A percentile compares a stretch with the other conserved stretches of the same genome.
phyloP scores from a whole-genome alignment of 2,888 invertebrate genomes.

The Archaeoteleia sp. region DNA sequence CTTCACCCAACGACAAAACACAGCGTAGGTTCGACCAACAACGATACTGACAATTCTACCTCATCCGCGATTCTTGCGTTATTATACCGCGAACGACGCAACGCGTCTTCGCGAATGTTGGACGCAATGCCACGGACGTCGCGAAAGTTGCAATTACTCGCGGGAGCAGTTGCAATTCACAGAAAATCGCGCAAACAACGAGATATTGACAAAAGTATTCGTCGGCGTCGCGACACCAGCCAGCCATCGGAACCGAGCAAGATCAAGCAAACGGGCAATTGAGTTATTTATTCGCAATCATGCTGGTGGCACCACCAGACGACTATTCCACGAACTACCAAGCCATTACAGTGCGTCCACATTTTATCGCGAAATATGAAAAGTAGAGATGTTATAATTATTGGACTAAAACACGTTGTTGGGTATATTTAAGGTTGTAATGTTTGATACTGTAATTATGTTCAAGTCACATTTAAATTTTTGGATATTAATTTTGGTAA shows the following conservation, averaged over 20 bases:
- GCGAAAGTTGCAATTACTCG: background rate
- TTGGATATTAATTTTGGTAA: too few relatives aligned
- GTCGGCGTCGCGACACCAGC: constrained; percentile 57
- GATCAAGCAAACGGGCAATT: background rate
- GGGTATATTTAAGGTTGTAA: too few relatives aligned
- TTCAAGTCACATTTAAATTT: too few relatives aligned
- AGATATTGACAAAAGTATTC: constrained; percentile 56
- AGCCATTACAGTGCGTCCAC: too few relatives aligned
- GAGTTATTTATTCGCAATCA: too few relatives aligned
- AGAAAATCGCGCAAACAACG: constrained; percentile 48
- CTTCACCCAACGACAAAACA: constrained; percentile 18
- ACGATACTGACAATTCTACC: constrained; percentile 12
- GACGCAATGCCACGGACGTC: background rate
- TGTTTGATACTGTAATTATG: too few relatives aligned
- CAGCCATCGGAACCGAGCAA: constrained; percentile 61
- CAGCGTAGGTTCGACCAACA: constrained; percentile 22
- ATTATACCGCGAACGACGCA: constrained; percentile 3
- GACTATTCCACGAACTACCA: too few relatives aligned
- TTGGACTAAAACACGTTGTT: too few relatives aligned
- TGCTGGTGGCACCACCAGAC: background rate
- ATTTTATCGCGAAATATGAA: too few relatives aligned
- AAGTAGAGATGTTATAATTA: too few relatives aligned
- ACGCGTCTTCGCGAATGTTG: background rate
- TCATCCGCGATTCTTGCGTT: background rate
- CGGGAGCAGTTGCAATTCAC: constrained; percentile 19